Base-by-base conservation (phyloP, 2,113 vertebrate species). In the Leiothrix lutea region DNA sequence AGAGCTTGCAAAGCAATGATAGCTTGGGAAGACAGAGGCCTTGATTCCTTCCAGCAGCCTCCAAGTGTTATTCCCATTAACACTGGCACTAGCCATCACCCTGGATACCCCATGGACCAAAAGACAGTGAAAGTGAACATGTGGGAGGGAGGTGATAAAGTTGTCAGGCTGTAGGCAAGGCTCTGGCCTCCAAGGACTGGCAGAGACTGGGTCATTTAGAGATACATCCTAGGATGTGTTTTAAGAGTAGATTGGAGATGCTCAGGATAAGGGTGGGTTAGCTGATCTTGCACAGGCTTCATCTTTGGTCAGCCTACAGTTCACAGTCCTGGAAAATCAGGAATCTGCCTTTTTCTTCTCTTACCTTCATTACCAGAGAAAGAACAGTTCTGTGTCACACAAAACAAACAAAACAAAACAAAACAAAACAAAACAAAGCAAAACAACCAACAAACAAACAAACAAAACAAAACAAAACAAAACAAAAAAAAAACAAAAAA, bases 41-140 rank as follows among this genome's bases (percentile, higher is more conserved):
- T 91, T 70, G 84, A 85, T 91, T 92, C 62, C 58, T 54, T 92
- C 74, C 87, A 93, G 84, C 87, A 88, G 33, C 26, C 42, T 96
- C 84, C 58, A 62, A 66, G 94, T 93, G 81, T 86, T 95, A 95
- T 90, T 95, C 91, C 93, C 90, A 91, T 62, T 95, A 88, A 93
- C 66, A 73, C 0, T 75, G 81, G 70, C 94, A 87, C 70, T 70
- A 91, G 45, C 74, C 70, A 86, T 90, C 35, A 4, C 81, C 87
- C 74, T 50, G 93, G 96, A 95, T 94, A 94, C 87, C 50, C 94
- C 10, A 4, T 8, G 84, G 87, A 88, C 90, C 84, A 94, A 91
- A 94, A 70, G 84, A 92, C 7, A 94, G 82, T 33, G 57, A 92
- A 73, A 94, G 36, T 74, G 86, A 94, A 51, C 57, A 82, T 33